A percentile compares a stretch with the other conserved stretches of the same genome.
These are phyloP conservation scores for Muscicapa striata DNA, from an alignment of 2,797 vertebrate species.

Conservation along the genomic window DNA sequence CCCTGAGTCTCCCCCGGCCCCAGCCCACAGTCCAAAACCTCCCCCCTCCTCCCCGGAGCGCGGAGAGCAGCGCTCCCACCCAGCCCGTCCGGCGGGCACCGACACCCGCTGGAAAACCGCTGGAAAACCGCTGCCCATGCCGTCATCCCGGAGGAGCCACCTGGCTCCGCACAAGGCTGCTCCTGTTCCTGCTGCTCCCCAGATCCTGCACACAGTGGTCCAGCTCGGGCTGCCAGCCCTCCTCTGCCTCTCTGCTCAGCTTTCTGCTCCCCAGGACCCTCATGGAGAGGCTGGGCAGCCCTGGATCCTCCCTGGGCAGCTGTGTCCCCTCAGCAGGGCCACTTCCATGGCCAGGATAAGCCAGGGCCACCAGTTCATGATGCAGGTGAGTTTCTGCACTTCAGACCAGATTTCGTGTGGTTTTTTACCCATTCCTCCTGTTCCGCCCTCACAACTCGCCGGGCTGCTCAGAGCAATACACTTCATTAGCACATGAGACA, in stretches of 20 bases:
- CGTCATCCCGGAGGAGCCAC: neutral
- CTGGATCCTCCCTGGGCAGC: neutral
- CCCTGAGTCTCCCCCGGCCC: neutral
- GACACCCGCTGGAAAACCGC: neutral
- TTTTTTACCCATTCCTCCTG: neutral
- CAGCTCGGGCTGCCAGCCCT: neutral
- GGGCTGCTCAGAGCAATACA: neutral
- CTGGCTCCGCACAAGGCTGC: neutral
- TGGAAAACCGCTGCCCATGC: neutral
- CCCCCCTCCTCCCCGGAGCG: neutral
- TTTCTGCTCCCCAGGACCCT: neutral
- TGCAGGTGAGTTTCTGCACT: neutral
- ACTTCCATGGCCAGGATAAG: neutral
- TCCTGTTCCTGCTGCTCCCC: neutral
- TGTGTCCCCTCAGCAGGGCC: fast-evolving
- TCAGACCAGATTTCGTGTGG: fast-evolving
- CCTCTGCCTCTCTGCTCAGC: neutral
- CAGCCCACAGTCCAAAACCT: neutral
- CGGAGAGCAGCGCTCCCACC: fast-evolving
- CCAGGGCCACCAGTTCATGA: neutral
- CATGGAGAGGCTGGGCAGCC: fast-evolving
- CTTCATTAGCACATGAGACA: neutral
- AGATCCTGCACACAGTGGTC: neutral
- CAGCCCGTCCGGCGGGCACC: neutral
- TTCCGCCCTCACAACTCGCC: neutral